These are phyloP conservation scores for Oncorhynchus mykiss DNA, from an alignment of 2,113 vertebrate species.

Conservation along the genomic window DNA sequence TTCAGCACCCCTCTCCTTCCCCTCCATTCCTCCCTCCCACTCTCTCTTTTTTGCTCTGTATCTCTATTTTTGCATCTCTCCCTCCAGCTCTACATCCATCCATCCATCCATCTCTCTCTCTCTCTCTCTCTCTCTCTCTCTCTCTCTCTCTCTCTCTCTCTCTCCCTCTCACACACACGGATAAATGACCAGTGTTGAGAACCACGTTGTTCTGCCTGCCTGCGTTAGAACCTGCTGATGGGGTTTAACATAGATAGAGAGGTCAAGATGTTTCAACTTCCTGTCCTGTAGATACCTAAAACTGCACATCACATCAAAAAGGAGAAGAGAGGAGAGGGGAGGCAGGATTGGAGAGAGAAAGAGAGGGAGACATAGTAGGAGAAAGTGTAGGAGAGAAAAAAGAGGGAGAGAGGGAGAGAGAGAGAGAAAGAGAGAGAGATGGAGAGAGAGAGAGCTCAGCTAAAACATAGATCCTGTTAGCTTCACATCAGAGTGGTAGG, in stretches of 20 bases:
- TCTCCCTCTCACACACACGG: slow-evolving; percentile 54
- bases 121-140: slow-evolving; percentile 20
- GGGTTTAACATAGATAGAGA: slow-evolving; percentile 59
- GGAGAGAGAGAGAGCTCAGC: slow-evolving; percentile 28
- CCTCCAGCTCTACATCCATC: neutral
- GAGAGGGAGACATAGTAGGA: neutral
- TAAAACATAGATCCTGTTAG: slow-evolving; percentile 32
- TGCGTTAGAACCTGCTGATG: slow-evolving; percentile 17
- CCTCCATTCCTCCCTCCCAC: slow-evolving; percentile 30
- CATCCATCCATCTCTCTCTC: slow-evolving; percentile 20
- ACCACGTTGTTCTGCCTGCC: slow-evolving; percentile 73
- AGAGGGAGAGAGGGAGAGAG: neutral
- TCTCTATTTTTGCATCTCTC: slow-evolving; percentile 30
- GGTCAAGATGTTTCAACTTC: slow-evolving; percentile 54
- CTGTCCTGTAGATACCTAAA: slow-evolving; percentile 34
- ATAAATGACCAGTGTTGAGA: slow-evolving; percentile 75
- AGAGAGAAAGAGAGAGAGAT: neutral
- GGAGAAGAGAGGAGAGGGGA: neutral
- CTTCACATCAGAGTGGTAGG: too few species aligned
- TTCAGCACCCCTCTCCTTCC: too few species aligned
- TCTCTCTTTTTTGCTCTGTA: slow-evolving; percentile 1
- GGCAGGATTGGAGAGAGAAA: neutral
- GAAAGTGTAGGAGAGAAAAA: neutral
- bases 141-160: slow-evolving; percentile 5
- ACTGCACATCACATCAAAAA: slow-evolving; percentile 51